Conservation (phyloP, 1,140 invertebrate genomes). For the Bursaphelenchus mucronatus region DNA sequence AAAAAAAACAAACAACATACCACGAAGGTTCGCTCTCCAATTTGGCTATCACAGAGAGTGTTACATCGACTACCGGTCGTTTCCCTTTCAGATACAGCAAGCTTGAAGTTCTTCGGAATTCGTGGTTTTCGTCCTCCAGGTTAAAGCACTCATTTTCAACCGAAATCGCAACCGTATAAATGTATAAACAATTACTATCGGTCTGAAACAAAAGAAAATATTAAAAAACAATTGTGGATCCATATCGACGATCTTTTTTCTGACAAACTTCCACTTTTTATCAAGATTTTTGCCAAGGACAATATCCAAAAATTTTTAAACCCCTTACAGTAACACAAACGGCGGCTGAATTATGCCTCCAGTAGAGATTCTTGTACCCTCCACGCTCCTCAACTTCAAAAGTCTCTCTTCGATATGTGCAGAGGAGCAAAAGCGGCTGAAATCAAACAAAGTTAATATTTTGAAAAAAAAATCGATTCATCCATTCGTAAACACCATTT, state of each 20-base stretch:
- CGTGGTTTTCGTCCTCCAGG: constrained; percentile 22
- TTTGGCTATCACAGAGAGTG: constrained; percentile 44
- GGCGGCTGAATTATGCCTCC: constrained; percentile 43
- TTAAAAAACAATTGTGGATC: not conserved
- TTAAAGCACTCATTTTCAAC: constrained; percentile 31
- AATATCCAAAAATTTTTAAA: not conserved
- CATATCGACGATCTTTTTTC: no score
- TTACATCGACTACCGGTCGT: constrained; percentile 27
- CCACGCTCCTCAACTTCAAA: constrained; percentile 40
- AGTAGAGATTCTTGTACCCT: constrained; percentile 31
- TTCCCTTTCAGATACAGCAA: constrained; percentile 38
- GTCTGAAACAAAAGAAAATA: constrained; percentile 29
- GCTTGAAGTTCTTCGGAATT: constrained; percentile 25
- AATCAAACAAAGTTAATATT: constrained; percentile 16
- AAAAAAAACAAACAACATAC: constrained; percentile 18
- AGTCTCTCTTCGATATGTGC: constrained; percentile 31
- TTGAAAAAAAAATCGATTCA: no score
- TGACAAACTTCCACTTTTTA: no score
- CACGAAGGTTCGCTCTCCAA: constrained; percentile 35
- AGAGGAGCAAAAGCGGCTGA: constrained; percentile 42
- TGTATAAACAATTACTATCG: constrained; percentile 38
- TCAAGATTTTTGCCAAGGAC: not conserved
- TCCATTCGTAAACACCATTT: no score
- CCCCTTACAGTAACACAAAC: constrained; percentile 41
- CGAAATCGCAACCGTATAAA: constrained; percentile 43